phyloP scores from a whole-genome alignment of 2,113 vertebrate species.

The Nannobrachium achirus region DNA sequence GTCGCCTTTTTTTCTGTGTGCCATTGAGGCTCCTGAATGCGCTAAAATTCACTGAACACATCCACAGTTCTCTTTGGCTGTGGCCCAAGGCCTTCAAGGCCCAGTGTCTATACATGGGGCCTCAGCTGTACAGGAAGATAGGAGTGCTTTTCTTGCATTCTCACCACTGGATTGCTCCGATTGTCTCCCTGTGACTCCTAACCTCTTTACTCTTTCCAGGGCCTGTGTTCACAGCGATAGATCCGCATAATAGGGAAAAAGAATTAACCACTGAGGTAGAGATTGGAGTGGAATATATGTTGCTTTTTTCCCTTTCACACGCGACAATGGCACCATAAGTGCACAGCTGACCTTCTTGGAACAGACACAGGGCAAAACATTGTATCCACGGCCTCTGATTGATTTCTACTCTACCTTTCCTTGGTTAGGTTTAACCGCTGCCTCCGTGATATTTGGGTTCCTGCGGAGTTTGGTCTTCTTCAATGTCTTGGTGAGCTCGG shows the following conservation, averaged over 20 bases:
- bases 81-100: slow-evolving; percentile 77
- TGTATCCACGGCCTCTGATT: slow-evolving; percentile 17
- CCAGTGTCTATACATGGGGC: slow-evolving; percentile 66
- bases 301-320: slow-evolving; percentile 9
- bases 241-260: slow-evolving; percentile 33
- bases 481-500: slow-evolving; percentile 86
- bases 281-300: slow-evolving; percentile 18
- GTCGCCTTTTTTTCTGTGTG: slow-evolving; percentile 69
- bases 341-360: slow-evolving; percentile 31
- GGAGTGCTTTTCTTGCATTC: slow-evolving; percentile 57
- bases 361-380: background rate
- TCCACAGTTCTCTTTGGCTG: slow-evolving; percentile 73
- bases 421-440: slow-evolving; percentile 85
- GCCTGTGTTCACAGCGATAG: slow-evolving; percentile 54
- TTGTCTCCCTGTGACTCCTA: slow-evolving; percentile 65
- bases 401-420: slow-evolving; percentile 10
- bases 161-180: slow-evolving; percentile 57
- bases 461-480: slow-evolving; percentile 86
- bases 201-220: slow-evolving; percentile 48
- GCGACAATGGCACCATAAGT: slow-evolving; percentile 30
- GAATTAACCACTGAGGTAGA: slow-evolving; percentile 15
- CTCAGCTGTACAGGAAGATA: slow-evolving; percentile 74
- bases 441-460: slow-evolving; percentile 87
- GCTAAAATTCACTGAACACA: slow-evolving; percentile 66
- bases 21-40: slow-evolving; percentile 56